phyloP scores from a whole-genome alignment of 2,113 vertebrate species.

The Dipodomys merriami region DNA sequence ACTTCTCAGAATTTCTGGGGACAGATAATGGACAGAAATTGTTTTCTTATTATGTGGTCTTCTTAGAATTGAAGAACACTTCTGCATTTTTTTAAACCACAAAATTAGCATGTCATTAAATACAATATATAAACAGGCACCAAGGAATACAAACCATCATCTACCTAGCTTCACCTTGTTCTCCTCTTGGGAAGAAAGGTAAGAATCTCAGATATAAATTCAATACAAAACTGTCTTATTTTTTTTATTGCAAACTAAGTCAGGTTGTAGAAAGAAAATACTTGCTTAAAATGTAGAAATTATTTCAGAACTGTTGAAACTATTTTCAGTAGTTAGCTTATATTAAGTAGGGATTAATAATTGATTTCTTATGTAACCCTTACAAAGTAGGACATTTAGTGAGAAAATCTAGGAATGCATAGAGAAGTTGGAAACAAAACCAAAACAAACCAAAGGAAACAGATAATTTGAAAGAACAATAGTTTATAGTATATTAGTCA shows the following conservation, averaged over 20 bases:
- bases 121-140: slow-evolving; percentile 55
- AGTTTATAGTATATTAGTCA: too few relatives aligned
- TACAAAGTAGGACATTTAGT: neutral
- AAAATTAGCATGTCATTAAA: slow-evolving; percentile 71
- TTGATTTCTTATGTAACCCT: neutral
- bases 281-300: neutral
- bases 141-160: neutral
- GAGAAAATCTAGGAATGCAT: neutral
- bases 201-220: slow-evolving; percentile 49
- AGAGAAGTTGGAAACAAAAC: neutral
- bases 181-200: slow-evolving; percentile 59
- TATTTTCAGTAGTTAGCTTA: neutral
- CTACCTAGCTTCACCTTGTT: slow-evolving; percentile 2
- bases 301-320: neutral
- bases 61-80: slow-evolving; percentile 66
- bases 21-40: slow-evolving; percentile 55
- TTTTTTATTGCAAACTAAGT: neutral
- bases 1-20: slow-evolving; percentile 63
- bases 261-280: neutral
- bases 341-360: neutral
- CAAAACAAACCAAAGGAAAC: too few relatives aligned
- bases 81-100: slow-evolving; percentile 58
- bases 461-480: too few relatives aligned
- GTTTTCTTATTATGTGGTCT: slow-evolving; percentile 43
- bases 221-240: neutral